phyloP scores from a whole-genome alignment of 2,797 vertebrate species.

The Pipistrellus kuhlii region DNA sequence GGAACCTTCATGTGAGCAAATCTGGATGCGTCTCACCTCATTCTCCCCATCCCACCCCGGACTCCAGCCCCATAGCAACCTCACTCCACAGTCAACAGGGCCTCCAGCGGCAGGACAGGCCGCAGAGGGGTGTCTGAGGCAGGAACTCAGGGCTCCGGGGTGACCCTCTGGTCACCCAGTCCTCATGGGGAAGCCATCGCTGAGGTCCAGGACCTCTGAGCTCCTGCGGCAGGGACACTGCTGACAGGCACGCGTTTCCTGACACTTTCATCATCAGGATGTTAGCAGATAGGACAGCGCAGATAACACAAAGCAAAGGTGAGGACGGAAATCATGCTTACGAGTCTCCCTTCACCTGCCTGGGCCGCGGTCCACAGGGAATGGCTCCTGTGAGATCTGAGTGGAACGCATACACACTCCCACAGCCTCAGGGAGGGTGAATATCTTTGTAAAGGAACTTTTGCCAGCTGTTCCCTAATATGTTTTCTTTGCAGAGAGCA shows the following conservation, averaged over 20 bases:
- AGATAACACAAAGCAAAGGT: neutral
- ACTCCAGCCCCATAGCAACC: too few species aligned
- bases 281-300: neutral
- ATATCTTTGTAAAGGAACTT: neutral
- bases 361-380: neutral
- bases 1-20: neutral
- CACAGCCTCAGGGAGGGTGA: rapidly evolving
- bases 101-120: rapidly evolving
- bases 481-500: neutral
- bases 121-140: rapidly evolving
- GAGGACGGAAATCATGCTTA: neutral
- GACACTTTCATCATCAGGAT: neutral
- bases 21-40: rapidly evolving
- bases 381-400: neutral
- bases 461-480: neutral
- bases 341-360: neutral
- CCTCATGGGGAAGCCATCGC: neutral
- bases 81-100: neutral
- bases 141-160: neutral
- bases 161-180: neutral
- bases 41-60: rapidly evolving
- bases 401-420: rapidly evolving
- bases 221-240: rapidly evolving
- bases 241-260: neutral
- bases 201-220: neutral